Base-by-base conservation (phyloP, 2,888 invertebrate genomes). In the Dynastes hyllus region DNA sequence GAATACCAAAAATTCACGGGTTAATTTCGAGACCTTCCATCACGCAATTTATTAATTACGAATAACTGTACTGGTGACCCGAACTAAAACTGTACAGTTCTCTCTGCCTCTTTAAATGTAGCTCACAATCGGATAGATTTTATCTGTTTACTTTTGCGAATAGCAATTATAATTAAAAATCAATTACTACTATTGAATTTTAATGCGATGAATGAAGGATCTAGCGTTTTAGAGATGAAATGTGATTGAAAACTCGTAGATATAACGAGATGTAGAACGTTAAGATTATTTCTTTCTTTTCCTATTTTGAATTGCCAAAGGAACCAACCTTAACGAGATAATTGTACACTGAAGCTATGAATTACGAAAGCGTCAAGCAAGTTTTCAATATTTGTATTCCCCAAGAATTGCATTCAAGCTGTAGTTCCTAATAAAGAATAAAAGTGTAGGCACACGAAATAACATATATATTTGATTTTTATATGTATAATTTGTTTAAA, bases 1-100 rank as follows among this genome's bases (percentile, higher is more conserved):
- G 50, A 50, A 75, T 63, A 63, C 75, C 50, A 61, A 63, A 75
- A 75, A 45, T 63, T 50, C n/a, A 16, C 63, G 55, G 73, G 65
- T 53, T 75, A 50, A 75, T 63, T 73, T 75, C 75, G 63, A 75
- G 45, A 75, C 45, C 63, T 75, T 63, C 63, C 40, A 32, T 61
- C 63, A 75, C 75, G 75, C 75, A 75, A 75, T 29, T 63, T 75
- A 65, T 65, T 65, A 75, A 75, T 75, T 75, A 75, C 51, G 27
- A 51, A 69, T 69, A 69, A 69, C 69, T 69, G 69, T 69, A 51
- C 8, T n/a, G 22, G 51, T 69, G 69, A 69, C 69, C 69, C 27
- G 69, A 69, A 69, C 69, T 51, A 69, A 69, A 69, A 45, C 69
- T 2, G 6, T 55, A 55, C 55, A 22, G 16, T 16, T 55, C 16